These are phyloP conservation scores for Zoanthus sociatus DNA, from an alignment of 92 coral and sea anemone species.

Conservation along the genomic window DNA sequence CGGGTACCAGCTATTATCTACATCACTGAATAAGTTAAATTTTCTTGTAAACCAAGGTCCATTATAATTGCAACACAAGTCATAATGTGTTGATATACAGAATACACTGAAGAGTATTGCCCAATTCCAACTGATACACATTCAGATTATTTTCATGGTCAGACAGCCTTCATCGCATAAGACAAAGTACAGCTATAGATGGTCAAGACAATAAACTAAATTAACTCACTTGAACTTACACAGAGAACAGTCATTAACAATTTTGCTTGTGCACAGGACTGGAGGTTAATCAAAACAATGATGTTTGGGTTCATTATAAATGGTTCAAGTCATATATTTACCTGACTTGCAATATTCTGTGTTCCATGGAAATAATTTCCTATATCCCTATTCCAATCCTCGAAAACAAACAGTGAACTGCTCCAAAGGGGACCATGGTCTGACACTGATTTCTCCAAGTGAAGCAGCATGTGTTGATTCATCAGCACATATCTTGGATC, in stretches of 20 bases:
- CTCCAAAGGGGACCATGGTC: conserved; percentile 28
- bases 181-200: conserved; percentile 11
- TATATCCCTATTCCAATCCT: conserved; percentile 31
- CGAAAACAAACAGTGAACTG: conserved; percentile 30
- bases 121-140: not conserved
- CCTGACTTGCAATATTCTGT: conserved; percentile 34
- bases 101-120: conserved; percentile 20
- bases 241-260: conserved; percentile 20
- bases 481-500: conserved; percentile 27
- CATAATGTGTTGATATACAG: conserved; percentile 13
- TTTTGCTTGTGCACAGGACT: not conserved
- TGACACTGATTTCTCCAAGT: conserved; percentile 11
- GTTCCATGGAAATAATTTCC: conserved; percentile 19
- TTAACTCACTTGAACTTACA: conserved; percentile 5
- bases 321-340: not conserved
- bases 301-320: conserved; percentile 18
- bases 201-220: conserved; percentile 9
- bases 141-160: not conserved
- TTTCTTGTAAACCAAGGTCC: not conserved
- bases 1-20: no score
- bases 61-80: not conserved
- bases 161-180: conserved; percentile 2
- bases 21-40: not conserved
- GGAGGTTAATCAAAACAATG: conserved; percentile 9
- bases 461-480: conserved; percentile 28